Base-by-base conservation (phyloP, 2,888 invertebrate species). In the Charanyca ferruginea region DNA sequence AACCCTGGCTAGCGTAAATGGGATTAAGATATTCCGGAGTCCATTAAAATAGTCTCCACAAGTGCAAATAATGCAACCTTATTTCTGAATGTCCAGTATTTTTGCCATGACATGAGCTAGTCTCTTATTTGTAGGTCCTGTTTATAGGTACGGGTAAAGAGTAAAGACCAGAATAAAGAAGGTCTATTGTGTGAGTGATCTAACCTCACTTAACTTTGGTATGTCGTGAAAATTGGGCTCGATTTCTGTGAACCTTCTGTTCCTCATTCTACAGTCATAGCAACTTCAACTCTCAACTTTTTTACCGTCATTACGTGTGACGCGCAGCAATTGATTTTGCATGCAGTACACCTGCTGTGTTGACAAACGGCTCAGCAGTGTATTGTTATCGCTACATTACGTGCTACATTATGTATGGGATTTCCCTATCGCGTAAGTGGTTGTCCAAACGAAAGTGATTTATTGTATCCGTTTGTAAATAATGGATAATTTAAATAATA, bases 311-410 rank as follows among this genome's bases (percentile, higher is more conserved):
- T 28, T 32, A 58, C 64, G 44, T 38, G 48, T 74, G 71, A 61
- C 60, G 57, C 57, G 23, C 35, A 38, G 42, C 59, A 54, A 74
- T 68, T 65, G 67, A 75, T 66, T 70, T 73, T 48, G 66, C 58
- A 76, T 76, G 64, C 68, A 53, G 60, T 60, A 66, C 77, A 77
- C 77, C 69, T 62, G 77, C 63, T 73, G 52, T 60, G 64, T 71
- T 76, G 67, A 68, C 69, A 59, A 77, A 72, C 59, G 52, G 54
- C n/a, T 48, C 9, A 35, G 59, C 47, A 38, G 16, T 38, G 69
- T 70, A 79, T 81, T 76, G 68, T 78, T 80, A 73, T 76, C 78
- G 63, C 63, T 64, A 62, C 76, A 70, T 76, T 60, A 76, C 69
- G 63, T 58, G 44, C 38, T 68, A 59, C 38, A 45, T 67, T 48